A percentile compares a stretch with the other conserved stretches of the same genome.
These are phyloP conservation scores for Sweltsa coloradensis DNA, from an alignment of 1,140 invertebrate genomes.

Conservation along the genomic window DNA sequence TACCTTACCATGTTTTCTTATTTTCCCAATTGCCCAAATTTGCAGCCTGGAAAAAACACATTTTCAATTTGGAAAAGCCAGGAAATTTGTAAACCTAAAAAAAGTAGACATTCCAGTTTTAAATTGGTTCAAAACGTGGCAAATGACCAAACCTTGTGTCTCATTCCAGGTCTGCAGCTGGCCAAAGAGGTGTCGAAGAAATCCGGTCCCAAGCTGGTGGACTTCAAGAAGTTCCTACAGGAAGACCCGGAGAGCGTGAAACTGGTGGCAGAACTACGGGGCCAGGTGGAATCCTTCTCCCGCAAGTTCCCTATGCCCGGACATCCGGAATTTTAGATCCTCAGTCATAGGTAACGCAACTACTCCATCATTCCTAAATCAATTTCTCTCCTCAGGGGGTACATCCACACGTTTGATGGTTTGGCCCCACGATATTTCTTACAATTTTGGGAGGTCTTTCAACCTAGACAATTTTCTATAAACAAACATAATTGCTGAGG, in stretches of 20 bases:
- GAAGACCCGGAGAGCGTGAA: slow-evolving; percentile 43
- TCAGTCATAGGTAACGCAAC: no score
- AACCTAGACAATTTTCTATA: no score
- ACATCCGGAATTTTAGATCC: slow-evolving; percentile 18
- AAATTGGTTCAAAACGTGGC: no score
- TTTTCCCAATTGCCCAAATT: background rate
- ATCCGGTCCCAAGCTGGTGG: slow-evolving; percentile 68
- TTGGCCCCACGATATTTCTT: no score
- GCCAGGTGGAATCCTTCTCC: slow-evolving; percentile 66
- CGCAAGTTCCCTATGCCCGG: slow-evolving; percentile 71
- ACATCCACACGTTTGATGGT: no score
- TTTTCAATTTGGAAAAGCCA: background rate
- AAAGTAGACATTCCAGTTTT: background rate
- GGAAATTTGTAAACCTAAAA: no score
- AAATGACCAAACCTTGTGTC: no score
- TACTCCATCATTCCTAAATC: no score
- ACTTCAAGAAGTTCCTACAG: slow-evolving; percentile 60
- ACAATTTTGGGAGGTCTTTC: no score
- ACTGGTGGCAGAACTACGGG: slow-evolving; percentile 48
- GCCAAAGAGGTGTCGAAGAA: slow-evolving; percentile 50
- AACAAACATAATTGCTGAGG: no score
- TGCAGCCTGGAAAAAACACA: background rate
- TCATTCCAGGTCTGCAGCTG: slow-evolving; percentile 46
- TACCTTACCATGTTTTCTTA: background rate
- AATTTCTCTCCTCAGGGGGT: no score